Base-by-base conservation (phyloP, 1,140 invertebrate species). In the Leguminivora glycinivorella region DNA sequence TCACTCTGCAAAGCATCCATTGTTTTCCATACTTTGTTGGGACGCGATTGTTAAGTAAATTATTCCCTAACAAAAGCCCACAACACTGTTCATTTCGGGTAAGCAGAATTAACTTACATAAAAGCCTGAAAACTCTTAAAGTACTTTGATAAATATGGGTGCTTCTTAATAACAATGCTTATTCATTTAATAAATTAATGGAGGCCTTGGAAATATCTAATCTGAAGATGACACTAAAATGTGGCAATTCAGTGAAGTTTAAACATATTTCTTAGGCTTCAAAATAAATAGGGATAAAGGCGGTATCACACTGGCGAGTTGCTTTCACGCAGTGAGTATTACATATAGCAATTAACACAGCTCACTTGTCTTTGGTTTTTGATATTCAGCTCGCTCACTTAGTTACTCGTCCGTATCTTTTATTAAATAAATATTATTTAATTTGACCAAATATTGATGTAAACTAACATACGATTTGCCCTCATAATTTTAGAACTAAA, bases 11-110 rank as follows among this genome's bases (percentile, higher is more conserved):
- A 22, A 52, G 47, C 47, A 19, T 52, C 47, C 47, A 52, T 52
- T 52, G 47, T 52, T 6, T 19, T 22, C n/a, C 47, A 52, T 52
- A 52, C 47, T 52, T 52, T 52, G 47, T 52, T 52, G 47, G 17
- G 47, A 17, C 47, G 6, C 47, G 47, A 52, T 52, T 52, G 47
- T 52, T 52, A 52, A 52, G 47, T 52, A 52, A 52, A 52, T 52
- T 52, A n/a, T 22, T 10, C 47, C 10, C 22, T 6, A 52, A 52
- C 19, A 52, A 52, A 47, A 52, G 47, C 47, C 43, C n/a, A 52
- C 43, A 52, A 52, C 43, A 52, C 43, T 52, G 43, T 52, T 52
- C 47, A 52, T 52, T 52, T 52, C 5, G 17, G 47, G 47, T 22
- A 52, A 52, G 47, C 47, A 52, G 17, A 52, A 52, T 52, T 22